phyloP scores from a whole-genome alignment of 1,140 invertebrate genomes.

The Lepidotrigona ventralis region DNA sequence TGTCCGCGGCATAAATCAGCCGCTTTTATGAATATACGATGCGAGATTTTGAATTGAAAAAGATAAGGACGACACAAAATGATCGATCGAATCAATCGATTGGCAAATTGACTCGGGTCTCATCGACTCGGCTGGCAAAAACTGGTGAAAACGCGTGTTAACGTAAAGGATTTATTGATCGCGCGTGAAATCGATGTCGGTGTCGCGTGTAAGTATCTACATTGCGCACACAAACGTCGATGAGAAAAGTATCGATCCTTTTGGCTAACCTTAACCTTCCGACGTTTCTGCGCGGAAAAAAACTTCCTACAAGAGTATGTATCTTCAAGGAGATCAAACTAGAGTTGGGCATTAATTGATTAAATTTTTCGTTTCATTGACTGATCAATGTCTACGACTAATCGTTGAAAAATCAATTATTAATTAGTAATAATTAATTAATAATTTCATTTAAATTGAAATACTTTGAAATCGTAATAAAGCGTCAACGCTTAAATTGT shows the following conservation, averaged over 20 bases:
- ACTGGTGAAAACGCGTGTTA: background rate
- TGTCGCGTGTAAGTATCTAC: conserved; percentile 28
- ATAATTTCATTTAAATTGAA: too few species aligned
- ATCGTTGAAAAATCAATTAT: too few species aligned
- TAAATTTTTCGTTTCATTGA: too few species aligned
- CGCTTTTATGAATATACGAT: background rate
- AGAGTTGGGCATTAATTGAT: too few species aligned
- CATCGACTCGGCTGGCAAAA: background rate
- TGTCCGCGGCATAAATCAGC: conserved; percentile 9
- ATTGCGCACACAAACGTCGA: background rate
- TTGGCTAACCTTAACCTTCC: conserved; percentile 53
- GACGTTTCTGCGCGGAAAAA: conserved; percentile 26
- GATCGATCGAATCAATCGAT: background rate
- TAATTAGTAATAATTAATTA: too few species aligned
- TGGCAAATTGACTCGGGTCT: background rate
- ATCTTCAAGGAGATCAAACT: background rate
- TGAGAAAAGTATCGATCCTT: conserved; percentile 58
- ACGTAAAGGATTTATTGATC: conserved; percentile 5
- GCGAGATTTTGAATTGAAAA: background rate
- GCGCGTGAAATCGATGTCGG: conserved; percentile 45
- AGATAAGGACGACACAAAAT: too few species aligned
- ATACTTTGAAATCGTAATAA: too few species aligned
- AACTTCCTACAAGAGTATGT: background rate
- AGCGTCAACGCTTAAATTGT: too few species aligned
- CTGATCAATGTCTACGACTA: too few species aligned